These are phyloP conservation scores for Drosophila dives DNA, from an alignment of 2,888 invertebrate genomes.

Conservation along the genomic window DNA sequence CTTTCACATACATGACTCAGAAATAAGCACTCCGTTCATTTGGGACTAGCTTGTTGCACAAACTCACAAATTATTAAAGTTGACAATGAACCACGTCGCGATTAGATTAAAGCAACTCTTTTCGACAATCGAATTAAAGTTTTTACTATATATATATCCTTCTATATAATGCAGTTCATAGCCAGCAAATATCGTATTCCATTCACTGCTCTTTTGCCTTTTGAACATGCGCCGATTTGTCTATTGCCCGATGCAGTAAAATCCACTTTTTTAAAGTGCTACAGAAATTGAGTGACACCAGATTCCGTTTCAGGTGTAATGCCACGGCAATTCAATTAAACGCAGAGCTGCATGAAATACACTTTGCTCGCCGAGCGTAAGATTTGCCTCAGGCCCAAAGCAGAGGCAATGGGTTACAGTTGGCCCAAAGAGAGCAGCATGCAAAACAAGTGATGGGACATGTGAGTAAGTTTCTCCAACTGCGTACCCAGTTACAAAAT, in stretches of 20 bases:
- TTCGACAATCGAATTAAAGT: constrained; percentile 34
- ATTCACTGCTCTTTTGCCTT: constrained; percentile 17
- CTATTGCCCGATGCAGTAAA: constrained; percentile 23
- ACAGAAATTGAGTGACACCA: constrained; percentile 11
- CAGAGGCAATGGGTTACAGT: neutral
- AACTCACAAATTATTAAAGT: constrained; percentile 40
- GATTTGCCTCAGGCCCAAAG: constrained; percentile 22
- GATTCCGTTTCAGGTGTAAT: neutral
- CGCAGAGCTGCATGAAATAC: constrained; percentile 77
- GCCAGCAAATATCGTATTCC: constrained; percentile 16
- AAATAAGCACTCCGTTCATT: constrained; percentile 8
- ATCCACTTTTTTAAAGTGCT: constrained; percentile 25
- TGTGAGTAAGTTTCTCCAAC: neutral
- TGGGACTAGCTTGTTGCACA: constrained; percentile 18
- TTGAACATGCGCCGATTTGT: constrained; percentile 17
- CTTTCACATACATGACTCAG: neutral
- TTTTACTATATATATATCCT: neutral
- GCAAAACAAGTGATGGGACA: constrained; percentile 16
- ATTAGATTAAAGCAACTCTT: constrained; percentile 43
- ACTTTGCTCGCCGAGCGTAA: constrained; percentile 45
- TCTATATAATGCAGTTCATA: neutral
- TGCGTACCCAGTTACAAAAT: neutral
- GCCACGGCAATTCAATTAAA: constrained; percentile 71
- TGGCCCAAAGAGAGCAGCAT: constrained; percentile 1
- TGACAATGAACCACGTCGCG: constrained; percentile 16